Evolutionary conservation across 1,140 invertebrate genomes (phyloP).

Genomic region (Neodiprion virginianus): DNA sequence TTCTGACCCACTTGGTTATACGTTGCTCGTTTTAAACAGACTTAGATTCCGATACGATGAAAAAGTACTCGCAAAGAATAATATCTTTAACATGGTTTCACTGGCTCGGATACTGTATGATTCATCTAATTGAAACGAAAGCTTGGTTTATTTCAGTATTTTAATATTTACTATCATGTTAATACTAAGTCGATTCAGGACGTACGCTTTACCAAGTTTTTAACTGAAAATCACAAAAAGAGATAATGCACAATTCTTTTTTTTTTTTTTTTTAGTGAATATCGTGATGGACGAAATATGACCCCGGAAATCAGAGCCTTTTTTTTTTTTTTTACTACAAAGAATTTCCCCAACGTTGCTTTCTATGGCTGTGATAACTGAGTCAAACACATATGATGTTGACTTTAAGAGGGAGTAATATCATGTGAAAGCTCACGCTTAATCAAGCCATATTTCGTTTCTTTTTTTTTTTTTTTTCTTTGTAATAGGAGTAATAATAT

Average conservation of each 20-base stretch:
- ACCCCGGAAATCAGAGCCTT: neutral
- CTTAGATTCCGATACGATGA: no score
- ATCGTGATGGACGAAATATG: neutral
- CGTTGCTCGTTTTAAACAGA: no score
- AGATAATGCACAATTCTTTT: neutral
- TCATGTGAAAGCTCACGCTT: slow-evolving; percentile 55
- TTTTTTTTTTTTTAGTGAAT: neutral
- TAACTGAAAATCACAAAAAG: no score
- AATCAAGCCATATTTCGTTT: slow-evolving; percentile 53
- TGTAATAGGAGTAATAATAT: neutral
- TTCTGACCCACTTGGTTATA: no score
- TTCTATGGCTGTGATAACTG: slow-evolving; percentile 58
- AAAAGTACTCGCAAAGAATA: no score
- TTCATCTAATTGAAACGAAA: no score
- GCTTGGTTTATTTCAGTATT: no score
- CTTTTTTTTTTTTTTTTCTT: neutral
- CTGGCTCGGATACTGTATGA: no score
- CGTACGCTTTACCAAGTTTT: no score
- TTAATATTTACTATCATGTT: no score
- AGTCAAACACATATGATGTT: slow-evolving; percentile 56
- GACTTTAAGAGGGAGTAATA: slow-evolving; percentile 60
- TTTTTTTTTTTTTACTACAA: neutral
- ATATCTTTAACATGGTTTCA: no score
- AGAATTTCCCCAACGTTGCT: slow-evolving; percentile 41
- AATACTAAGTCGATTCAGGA: no score